Conservation (phyloP, 2,113 vertebrate genomes). For the Herpetotheres cachinnans region DNA sequence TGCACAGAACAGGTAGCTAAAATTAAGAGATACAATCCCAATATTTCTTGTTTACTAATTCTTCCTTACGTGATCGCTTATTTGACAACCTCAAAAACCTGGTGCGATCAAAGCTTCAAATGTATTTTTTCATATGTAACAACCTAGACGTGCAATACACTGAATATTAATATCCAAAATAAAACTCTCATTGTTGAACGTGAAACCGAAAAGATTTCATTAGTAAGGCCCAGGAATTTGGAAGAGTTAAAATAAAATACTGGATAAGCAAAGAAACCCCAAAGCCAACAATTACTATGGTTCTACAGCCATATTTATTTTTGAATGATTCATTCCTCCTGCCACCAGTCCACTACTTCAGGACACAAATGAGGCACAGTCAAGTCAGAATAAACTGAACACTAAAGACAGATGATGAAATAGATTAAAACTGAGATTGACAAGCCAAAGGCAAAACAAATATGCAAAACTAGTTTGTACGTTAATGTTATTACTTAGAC, state of each 20-base stretch:
- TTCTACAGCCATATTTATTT: background rate
- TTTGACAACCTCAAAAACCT: background rate
- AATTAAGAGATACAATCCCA: background rate
- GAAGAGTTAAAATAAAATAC: background rate
- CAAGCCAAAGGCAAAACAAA: background rate
- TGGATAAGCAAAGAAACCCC: background rate
- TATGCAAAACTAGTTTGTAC: background rate
- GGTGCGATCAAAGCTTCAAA: background rate
- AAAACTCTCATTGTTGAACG: background rate
- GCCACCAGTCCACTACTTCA: background rate
- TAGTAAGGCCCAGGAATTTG: background rate
- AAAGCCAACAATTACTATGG: background rate
- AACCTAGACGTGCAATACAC: background rate
- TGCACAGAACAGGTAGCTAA: background rate
- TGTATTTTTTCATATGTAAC: background rate
- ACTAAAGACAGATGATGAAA: background rate
- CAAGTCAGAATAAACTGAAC: background rate
- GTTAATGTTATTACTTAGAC: background rate
- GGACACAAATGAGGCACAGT: background rate
- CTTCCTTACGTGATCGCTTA: background rate
- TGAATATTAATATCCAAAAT: background rate
- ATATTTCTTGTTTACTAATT: background rate
- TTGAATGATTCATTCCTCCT: background rate
- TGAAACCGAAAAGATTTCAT: background rate
- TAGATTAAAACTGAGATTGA: background rate